Evolutionary conservation across 2,888 invertebrate species (phyloP), one percentile per base, ranked within the genome.

Genomic region (Calameuta pallipes): DNA sequence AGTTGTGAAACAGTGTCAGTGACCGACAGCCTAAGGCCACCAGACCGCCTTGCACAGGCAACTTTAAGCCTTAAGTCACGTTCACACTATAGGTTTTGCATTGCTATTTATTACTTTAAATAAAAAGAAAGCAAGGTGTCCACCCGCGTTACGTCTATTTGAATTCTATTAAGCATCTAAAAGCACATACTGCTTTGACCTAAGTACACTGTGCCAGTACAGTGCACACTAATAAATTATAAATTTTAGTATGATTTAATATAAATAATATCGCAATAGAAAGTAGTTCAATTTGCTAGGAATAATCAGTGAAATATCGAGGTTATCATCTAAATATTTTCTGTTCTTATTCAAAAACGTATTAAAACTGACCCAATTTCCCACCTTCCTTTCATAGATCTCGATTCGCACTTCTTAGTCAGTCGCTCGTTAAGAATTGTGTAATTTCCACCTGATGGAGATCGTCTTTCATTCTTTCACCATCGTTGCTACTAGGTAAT

Each of bases 21-120:
- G 90, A 91, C 91, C 91, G 90, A 91, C 89, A 90, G 90, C 91
- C 90, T 90, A 89, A 90, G 90, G 91, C 90, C 88, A 89, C 87
- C 88, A 85, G 87, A 87, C 86, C 88, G 84, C 84, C 86, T 84
- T 84, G 85, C 80, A 56, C 56, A 56, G 56, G 56, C 56, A 56
- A 56, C 56, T 56, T 56, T 23, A 23, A 9, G 56, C 56, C 56
- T 56, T 56, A 56, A 56, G 56, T 23, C 56, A 56, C 56, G 56
- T 56, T 56, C 23, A 56, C 56, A 56, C 56, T 56, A 56, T 2
- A 56, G 56, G 0, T 56, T 56, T 9, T 56, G 23, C 23, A 56
- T 56, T 56, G 56, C 56, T 56, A 56, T 56, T 56, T 23, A 56
- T 56, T 56, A 56, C 15, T 56, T 56, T 56, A 23, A 56, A 23